phyloP scores from a whole-genome alignment of 2,888 invertebrate genomes.

The Eueremaeus valkanovi region DNA sequence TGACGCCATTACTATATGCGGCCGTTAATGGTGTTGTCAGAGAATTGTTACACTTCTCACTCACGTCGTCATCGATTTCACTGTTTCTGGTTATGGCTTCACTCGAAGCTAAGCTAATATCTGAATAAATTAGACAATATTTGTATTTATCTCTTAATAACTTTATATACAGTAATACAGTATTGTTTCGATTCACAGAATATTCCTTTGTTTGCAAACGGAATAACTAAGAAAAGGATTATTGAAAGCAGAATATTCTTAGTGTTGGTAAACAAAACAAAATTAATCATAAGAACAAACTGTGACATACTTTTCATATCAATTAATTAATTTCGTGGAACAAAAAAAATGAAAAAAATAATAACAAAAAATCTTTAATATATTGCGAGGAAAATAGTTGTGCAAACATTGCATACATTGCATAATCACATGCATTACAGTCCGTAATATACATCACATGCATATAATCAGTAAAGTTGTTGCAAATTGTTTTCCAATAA shows the following conservation, averaged over 20 bases:
- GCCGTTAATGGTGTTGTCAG: constrained; percentile 31
- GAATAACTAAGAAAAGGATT: no score
- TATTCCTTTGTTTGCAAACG: no score
- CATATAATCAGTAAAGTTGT: constrained; percentile 14
- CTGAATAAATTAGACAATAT: no score
- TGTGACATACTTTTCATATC: no score
- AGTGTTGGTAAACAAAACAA: no score
- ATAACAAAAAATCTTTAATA: background rate
- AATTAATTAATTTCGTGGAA: no score
- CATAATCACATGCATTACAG: constrained; percentile 24
- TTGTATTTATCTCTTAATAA: no score
- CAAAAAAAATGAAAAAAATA: constrained; percentile 26
- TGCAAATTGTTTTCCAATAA: constrained; percentile 35
- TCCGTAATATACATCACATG: background rate
- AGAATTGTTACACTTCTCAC: constrained; percentile 33
- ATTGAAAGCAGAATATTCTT: no score
- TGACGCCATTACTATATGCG: constrained; percentile 26
- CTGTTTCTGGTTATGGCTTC: constrained; percentile 40
- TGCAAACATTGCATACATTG: background rate
- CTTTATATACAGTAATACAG: no score
- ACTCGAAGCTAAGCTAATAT: constrained; percentile 39
- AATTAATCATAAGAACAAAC: no score
- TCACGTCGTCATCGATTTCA: constrained; percentile 36
- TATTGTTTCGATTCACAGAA: no score
- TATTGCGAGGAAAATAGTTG: background rate